Evolutionary conservation across 2,113 vertebrate genomes (phyloP).

Genomic region (Eurystomus gularis): DNA sequence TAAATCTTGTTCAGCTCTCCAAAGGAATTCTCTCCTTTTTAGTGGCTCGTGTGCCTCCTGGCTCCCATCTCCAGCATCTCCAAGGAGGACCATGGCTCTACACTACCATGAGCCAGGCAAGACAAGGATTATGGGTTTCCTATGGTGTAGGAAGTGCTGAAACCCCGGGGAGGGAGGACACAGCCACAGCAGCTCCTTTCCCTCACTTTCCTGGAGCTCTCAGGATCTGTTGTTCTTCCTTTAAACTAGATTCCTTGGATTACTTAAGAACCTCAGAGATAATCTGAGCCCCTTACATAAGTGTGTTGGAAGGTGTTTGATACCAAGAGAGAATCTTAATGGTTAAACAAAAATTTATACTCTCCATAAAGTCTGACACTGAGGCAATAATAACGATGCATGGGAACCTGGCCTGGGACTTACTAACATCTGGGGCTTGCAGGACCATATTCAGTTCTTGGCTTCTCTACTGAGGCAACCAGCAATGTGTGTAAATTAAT

Average conservation of each 20-base stretch:
- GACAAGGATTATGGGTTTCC: neutral
- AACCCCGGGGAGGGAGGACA: neutral
- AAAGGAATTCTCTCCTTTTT: neutral
- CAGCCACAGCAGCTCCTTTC: neutral
- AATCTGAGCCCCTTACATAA: neutral
- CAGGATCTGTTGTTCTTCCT: fast-evolving
- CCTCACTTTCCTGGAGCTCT: neutral
- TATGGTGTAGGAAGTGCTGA: fast-evolving
- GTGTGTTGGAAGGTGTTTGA: neutral
- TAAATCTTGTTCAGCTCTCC: neutral
- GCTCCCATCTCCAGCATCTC: neutral
- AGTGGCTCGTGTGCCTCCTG: fast-evolving
- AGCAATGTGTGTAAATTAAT: neutral
- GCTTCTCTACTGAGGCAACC: neutral
- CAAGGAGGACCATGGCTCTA: neutral
- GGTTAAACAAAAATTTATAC: neutral
- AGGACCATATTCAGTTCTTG: neutral
- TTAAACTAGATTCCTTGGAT: neutral
- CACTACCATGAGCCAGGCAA: neutral
- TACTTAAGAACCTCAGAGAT: neutral
- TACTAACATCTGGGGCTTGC: neutral
- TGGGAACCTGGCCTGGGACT: neutral
- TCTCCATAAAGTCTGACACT: neutral
- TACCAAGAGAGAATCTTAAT: neutral
- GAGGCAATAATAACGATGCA: neutral